These are phyloP conservation scores for Orgyia antiqua DNA, from an alignment of 2,888 invertebrate genomes.

Conservation along the genomic window DNA sequence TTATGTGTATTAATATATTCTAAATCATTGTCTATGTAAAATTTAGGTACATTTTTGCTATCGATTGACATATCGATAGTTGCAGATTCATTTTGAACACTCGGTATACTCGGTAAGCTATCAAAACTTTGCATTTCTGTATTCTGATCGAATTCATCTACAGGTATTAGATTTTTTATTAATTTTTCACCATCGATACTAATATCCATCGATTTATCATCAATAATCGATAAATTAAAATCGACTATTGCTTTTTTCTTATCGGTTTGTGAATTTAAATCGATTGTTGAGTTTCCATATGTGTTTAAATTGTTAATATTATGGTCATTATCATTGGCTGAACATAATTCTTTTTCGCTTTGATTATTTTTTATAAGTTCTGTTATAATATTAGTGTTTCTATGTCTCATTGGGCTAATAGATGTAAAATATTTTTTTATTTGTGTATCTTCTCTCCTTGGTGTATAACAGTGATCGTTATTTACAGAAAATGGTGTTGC, in stretches of 20 bases:
- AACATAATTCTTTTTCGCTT: slow-evolving; percentile 13
- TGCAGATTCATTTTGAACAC: slow-evolving; percentile 5
- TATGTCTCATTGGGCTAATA: slow-evolving; percentile 8
- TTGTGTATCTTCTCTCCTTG: slow-evolving; percentile 24
- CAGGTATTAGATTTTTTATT: slow-evolving; percentile 1
- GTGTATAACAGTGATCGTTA: slow-evolving; percentile 42
- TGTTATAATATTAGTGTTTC: slow-evolving; percentile 15
- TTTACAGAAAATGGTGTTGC: slow-evolving; percentile 44
- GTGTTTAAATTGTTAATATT: not conserved
- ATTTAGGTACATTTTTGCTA: not conserved
- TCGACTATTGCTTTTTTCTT: not conserved
- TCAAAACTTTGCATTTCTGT: not conserved
- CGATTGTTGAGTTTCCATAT: slow-evolving; percentile 3
- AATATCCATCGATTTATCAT: slow-evolving; percentile 4
- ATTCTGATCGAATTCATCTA: not conserved
- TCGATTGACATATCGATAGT: not conserved
- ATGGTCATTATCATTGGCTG: slow-evolving; percentile 3
- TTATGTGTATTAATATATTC: slow-evolving; percentile 7
- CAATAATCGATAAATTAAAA: slow-evolving; percentile 1
- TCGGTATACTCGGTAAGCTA: slow-evolving; percentile 4
- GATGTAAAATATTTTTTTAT: slow-evolving; percentile 11
- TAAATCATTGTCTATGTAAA: slow-evolving; percentile 8
- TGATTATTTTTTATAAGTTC: slow-evolving; percentile 5
- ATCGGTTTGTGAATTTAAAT: slow-evolving; percentile 6
- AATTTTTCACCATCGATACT: slow-evolving; percentile 8